phyloP scores from a whole-genome alignment of 1,140 invertebrate genomes.

The Drosophila subpulchrella region DNA sequence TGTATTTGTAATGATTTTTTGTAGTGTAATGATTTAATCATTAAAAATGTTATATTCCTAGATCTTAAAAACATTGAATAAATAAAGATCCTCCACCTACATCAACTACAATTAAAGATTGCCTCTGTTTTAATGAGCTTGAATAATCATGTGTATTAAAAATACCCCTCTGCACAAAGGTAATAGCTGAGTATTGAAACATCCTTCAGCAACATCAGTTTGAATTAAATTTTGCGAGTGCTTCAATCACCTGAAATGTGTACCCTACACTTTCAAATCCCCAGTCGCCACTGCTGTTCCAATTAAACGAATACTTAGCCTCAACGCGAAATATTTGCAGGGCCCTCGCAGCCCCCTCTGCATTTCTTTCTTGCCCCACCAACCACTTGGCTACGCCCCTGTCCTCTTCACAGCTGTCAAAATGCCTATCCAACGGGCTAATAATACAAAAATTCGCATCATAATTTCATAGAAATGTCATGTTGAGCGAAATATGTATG shows the following conservation, averaged over 20 bases:
- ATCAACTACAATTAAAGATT: not conserved
- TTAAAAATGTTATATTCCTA: not conserved
- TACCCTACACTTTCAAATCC: not conserved
- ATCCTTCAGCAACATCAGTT: conserved; percentile 11
- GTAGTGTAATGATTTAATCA: too few relatives aligned
- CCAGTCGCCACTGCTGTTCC: conserved; percentile 35
- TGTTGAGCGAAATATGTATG: conserved; percentile 51
- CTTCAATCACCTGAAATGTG: conserved; percentile 5
- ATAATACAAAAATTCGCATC: conserved; percentile 74
- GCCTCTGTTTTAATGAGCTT: not conserved
- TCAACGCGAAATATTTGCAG: conserved; percentile 18
- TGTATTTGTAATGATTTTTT: too few relatives aligned
- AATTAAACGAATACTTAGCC: conserved; percentile 55
- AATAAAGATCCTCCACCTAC: not conserved
- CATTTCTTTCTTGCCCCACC: not conserved
- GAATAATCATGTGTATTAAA: not conserved
- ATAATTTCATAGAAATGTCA: conserved; percentile 68
- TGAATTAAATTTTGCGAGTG: conserved; percentile 6
- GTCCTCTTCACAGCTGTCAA: conserved; percentile 66
- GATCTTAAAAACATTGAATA: not conserved
- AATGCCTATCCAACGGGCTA: conserved; percentile 63
- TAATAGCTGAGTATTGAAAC: conserved; percentile 1
- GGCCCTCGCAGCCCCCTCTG: not conserved
- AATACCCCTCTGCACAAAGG: not conserved
- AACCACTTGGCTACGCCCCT: conserved; percentile 20